Evolutionary conservation across 2,888 invertebrate genomes (phyloP).

Genomic region (Synergus itoensis): DNA sequence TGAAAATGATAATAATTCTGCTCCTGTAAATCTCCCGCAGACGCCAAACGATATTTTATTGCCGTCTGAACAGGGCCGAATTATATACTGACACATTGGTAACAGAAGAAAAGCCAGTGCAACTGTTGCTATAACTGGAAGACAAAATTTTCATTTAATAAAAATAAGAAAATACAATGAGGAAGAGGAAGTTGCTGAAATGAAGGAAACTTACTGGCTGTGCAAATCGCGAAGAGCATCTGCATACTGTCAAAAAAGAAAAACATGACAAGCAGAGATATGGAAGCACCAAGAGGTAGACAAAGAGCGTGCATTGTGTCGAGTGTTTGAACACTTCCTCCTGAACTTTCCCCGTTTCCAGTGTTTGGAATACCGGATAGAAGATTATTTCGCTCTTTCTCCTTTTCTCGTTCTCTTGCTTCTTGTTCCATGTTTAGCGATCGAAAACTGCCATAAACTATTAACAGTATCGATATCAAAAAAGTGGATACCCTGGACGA

Average conservation of each 20-base stretch:
- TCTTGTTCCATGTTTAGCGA: conserved; percentile 98
- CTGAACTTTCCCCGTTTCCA: conserved; percentile 67
- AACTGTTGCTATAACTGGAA: conserved; percentile 94
- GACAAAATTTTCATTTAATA: conserved; percentile 44
- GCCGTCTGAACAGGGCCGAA: conserved; percentile 90
- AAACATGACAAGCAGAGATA: conserved; percentile 97
- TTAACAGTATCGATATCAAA: conserved; percentile 97
- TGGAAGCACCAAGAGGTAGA: conserved; percentile 96
- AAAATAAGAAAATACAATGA: conserved; percentile 7
- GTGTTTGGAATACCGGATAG: conserved; percentile 80
- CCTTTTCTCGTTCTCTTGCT: conserved; percentile 89
- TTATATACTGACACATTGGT: conserved; percentile 98
- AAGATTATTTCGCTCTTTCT: conserved; percentile 86
- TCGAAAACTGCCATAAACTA: conserved; percentile 98
- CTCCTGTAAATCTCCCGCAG: conserved; percentile 96
- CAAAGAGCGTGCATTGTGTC: conserved; percentile 98
- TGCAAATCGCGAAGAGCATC: conserved; percentile 96
- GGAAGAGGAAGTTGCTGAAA: neutral
- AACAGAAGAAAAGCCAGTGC: conserved; percentile 97
- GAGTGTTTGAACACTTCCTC: conserved; percentile 88
- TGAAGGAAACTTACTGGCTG: conserved; percentile 89
- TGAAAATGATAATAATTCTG: conserved; percentile 95
- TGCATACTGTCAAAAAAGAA: conserved; percentile 99
- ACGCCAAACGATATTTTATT: conserved; percentile 93
- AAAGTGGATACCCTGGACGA: conserved; percentile 98